Percentiles rank a stretch among this genome's conserved stretches.
These are phyloP conservation scores for Argyrosomus regius DNA, from an alignment of 2,797 vertebrate genomes.

Conservation along the genomic window DNA sequence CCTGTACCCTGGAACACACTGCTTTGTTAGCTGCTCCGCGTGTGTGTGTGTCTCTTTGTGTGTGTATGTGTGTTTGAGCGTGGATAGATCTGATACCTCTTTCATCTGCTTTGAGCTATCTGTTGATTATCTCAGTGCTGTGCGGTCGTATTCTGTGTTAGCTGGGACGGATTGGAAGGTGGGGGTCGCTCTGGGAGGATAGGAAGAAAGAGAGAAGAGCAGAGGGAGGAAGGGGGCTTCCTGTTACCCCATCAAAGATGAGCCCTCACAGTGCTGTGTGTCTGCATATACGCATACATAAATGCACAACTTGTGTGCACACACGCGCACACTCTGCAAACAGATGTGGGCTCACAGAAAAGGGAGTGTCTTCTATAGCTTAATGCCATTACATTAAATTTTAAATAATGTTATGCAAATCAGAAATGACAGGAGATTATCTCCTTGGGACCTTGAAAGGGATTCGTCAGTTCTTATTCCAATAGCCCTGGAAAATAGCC, in stretches of 20 bases:
- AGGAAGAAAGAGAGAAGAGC: constrained; percentile 46
- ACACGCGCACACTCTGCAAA: constrained; percentile 56
- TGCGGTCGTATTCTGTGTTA: constrained; percentile 59
- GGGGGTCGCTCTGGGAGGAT: constrained; percentile 59
- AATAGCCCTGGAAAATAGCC: constrained; percentile 84
- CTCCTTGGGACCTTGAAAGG: constrained; percentile 85
- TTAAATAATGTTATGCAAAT: constrained; percentile 89
- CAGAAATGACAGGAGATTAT: constrained; percentile 87
- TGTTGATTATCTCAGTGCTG: constrained; percentile 75
- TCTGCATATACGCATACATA: constrained; percentile 43
- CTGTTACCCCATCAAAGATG: constrained; percentile 62
- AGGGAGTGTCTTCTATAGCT: constrained; percentile 78
- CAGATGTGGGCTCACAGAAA: constrained; percentile 75
- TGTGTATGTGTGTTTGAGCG: constrained; percentile 46
- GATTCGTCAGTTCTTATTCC: constrained; percentile 85
- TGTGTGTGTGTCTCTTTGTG: constrained; percentile 35
- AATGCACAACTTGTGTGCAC: constrained; percentile 26
- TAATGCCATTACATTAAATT: constrained; percentile 87
- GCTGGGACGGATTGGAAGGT: constrained; percentile 60
- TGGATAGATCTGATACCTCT: constrained; percentile 70
- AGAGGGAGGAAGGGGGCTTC: constrained; percentile 61
- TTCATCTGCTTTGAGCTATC: constrained; percentile 78
- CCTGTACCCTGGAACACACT: constrained; percentile 66
- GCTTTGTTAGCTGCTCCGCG: constrained; percentile 62
- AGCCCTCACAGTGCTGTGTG: constrained; percentile 53